Evolutionary conservation across 2,888 invertebrate species (phyloP).

Genomic region (Cabera pusaria): DNA sequence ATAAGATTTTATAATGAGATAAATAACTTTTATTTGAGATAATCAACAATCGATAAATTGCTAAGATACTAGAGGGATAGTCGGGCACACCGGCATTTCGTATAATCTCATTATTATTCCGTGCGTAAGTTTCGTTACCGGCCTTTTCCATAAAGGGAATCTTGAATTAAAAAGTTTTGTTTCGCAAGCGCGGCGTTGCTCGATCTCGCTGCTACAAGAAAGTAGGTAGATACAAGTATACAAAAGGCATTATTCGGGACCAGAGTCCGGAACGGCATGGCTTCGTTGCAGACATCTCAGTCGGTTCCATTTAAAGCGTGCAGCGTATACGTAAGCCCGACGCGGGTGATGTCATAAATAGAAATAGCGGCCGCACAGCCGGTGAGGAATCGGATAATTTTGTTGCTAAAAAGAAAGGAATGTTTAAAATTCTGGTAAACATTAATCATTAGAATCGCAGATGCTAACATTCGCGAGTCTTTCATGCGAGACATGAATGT

Average conservation of each 20-base stretch:
- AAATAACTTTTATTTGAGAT: constrained; percentile 1
- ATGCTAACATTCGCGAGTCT: constrained; percentile 5
- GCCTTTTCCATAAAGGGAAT: constrained; percentile 75
- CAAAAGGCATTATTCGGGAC: constrained; percentile 78
- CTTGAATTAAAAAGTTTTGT: constrained; percentile 75
- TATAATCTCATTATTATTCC: constrained; percentile 61
- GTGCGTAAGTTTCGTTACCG: constrained; percentile 53
- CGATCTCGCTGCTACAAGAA: constrained; percentile 61
- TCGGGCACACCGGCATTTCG: constrained; percentile 34
- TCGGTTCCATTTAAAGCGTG: constrained; percentile 84
- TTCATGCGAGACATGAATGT: constrained; percentile 8
- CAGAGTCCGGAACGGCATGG: constrained; percentile 78
- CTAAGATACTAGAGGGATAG: constrained; percentile 8
- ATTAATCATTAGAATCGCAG: constrained; percentile 23
- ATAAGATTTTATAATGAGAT: background rate
- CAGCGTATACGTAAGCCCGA: constrained; percentile 82
- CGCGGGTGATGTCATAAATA: constrained; percentile 84
- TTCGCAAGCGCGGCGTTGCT: constrained; percentile 68
- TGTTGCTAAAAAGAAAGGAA: constrained; percentile 66
- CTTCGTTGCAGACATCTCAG: constrained; percentile 79
- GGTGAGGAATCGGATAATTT: constrained; percentile 60
- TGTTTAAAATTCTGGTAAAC: constrained; percentile 53
- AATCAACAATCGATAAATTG: constrained; percentile 1
- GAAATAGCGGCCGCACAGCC: constrained; percentile 79
- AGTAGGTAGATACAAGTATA: constrained; percentile 59